phyloP scores from a whole-genome alignment of 2,888 invertebrate species.

The Drosophila lacicola region DNA sequence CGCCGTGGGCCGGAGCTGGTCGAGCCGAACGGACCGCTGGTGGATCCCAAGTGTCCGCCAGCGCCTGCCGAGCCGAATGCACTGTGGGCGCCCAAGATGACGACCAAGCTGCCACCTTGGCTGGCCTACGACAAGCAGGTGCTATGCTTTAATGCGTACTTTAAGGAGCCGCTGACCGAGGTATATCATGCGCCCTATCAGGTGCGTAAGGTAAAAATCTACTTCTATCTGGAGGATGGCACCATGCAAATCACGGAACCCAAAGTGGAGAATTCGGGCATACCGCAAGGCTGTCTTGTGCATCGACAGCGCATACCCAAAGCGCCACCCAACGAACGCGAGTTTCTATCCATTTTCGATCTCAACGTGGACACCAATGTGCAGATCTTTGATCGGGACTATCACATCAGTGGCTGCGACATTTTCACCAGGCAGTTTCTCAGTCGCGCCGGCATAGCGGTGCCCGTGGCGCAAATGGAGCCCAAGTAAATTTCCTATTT shows the following conservation, averaged over 20 bases:
- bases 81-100: constrained; percentile 90
- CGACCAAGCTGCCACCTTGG: constrained; percentile 92
- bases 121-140: constrained; percentile 95
- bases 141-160: constrained; percentile 84
- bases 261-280: constrained; percentile 92
- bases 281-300: constrained; percentile 93
- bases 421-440: constrained; percentile 94
- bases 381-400: constrained; percentile 92
- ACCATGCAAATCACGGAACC: constrained; percentile 95
- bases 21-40: constrained; percentile 86
- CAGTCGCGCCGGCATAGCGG: constrained; percentile 93
- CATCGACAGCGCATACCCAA: constrained; percentile 93
- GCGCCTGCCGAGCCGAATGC: constrained; percentile 87
- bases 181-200: constrained; percentile 88
- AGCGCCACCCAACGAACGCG: constrained; percentile 89
- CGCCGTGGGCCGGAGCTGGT: constrained; percentile 87
- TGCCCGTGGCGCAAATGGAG: constrained; percentile 89
- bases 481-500: constrained; percentile 85
- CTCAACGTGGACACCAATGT: constrained; percentile 94
- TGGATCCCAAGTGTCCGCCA: constrained; percentile 84
- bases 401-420: constrained; percentile 94
- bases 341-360: constrained; percentile 93
- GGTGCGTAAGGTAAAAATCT: constrained; percentile 92
- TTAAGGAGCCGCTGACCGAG: constrained; percentile 89
- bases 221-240: constrained; percentile 95